These are phyloP conservation scores for Misgurnus anguillicaudatus DNA, from an alignment of 2,113 vertebrate species.

Conservation along the genomic window DNA sequence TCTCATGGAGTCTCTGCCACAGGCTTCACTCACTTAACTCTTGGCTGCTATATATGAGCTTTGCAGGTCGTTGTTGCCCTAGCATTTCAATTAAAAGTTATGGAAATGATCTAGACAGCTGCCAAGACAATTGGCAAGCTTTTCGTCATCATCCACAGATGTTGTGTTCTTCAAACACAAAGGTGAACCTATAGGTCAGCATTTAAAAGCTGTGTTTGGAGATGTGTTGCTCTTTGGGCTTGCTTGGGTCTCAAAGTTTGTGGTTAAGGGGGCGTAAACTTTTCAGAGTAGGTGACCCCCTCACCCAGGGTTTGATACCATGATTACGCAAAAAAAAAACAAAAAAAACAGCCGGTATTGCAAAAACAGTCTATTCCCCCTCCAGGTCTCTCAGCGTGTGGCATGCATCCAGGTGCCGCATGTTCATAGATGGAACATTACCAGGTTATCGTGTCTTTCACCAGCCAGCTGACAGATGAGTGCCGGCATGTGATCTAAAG, in stretches of 20 bases:
- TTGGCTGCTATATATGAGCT: conserved; percentile 55
- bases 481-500: conserved; percentile 15
- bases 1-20: conserved; percentile 16
- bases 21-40: conserved; percentile 42
- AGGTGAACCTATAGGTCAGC: conserved; percentile 1
- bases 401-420: background rate
- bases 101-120: conserved; percentile 53
- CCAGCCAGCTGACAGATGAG: conserved; percentile 10
- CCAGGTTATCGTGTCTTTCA: conserved; percentile 2
- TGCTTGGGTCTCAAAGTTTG: background rate
- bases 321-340: background rate
- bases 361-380: background rate
- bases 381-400: background rate
- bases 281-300: conserved; percentile 3
- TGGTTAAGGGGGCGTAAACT: conserved; percentile 1
- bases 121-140: conserved; percentile 59
- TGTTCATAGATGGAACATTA: conserved; percentile 24
- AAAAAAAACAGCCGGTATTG: background rate
- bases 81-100: conserved; percentile 57
- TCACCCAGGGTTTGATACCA: conserved; percentile 1
- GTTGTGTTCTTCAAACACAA: background rate
- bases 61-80: conserved; percentile 46
- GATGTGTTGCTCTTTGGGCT: background rate
- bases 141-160: conserved; percentile 11
- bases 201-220: background rate